phyloP scores from a whole-genome alignment of 1,140 invertebrate genomes.

The Melitaea cinxia region DNA sequence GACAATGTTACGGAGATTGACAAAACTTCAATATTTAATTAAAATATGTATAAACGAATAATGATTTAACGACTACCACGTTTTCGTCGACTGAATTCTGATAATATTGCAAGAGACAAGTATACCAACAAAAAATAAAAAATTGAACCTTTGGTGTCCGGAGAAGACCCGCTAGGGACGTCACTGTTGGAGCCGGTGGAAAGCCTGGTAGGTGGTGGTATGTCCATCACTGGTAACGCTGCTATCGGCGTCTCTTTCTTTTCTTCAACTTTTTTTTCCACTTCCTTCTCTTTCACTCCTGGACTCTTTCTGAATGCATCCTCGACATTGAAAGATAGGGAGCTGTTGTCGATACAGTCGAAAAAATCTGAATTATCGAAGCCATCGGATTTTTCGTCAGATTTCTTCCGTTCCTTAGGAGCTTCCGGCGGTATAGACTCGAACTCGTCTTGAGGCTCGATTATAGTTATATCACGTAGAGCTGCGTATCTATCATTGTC shows the following conservation, averaged over 20 bases:
- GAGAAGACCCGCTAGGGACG: conserved; percentile 83
- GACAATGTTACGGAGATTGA: too few relatives aligned
- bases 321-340: conserved; percentile 75
- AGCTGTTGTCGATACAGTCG: conserved; percentile 79
- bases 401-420: conserved; percentile 75
- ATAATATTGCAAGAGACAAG: too few relatives aligned
- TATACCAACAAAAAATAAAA: too few relatives aligned
- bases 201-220: conserved; percentile 62
- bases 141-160: conserved; percentile 79
- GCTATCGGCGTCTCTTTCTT: conserved; percentile 54
- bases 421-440: conserved; percentile 76
- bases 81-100: too few relatives aligned
- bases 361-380: conserved; percentile 81
- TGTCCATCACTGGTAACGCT: conserved; percentile 53
- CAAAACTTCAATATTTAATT: too few relatives aligned
- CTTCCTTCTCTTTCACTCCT: conserved; percentile 69
- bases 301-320: conserved; percentile 80
- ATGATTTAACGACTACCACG: too few relatives aligned
- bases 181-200: conserved; percentile 83
- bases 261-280: conserved; percentile 58
- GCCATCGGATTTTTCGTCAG: conserved; percentile 79
- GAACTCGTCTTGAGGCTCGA: conserved; percentile 82
- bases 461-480: conserved; percentile 85
- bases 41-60: too few relatives aligned
- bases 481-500: conserved; percentile 87